Evolutionary conservation across 2,113 vertebrate species (phyloP).

Genomic region (Myotis lucifugus): DNA sequence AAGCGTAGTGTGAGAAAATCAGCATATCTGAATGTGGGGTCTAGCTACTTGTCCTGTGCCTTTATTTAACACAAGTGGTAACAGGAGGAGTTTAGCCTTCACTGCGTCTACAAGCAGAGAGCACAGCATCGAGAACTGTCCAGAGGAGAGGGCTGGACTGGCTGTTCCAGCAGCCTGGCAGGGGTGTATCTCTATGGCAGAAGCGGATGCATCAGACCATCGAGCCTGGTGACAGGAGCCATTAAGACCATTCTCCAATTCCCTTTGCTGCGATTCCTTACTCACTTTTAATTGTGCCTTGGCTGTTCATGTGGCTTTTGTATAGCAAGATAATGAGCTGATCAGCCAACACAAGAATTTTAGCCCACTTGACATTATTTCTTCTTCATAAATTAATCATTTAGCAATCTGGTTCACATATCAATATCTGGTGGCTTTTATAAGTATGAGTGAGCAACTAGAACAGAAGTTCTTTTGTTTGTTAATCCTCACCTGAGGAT

Average conservation of each 20-base stretch:
- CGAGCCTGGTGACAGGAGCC: not conserved
- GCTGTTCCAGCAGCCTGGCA: not conserved
- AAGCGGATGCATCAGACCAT: not conserved
- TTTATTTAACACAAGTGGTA: not conserved
- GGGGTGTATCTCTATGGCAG: not conserved
- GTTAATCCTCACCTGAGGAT: no score
- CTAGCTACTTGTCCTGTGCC: not conserved
- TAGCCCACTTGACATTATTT: conserved; percentile 40
- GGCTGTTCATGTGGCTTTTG: conserved; percentile 17
- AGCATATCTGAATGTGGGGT: not conserved
- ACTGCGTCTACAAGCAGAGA: not conserved
- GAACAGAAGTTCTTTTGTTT: not conserved
- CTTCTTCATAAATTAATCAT: conserved; percentile 73
- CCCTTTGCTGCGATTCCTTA: conserved; percentile 25
- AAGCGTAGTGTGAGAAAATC: not conserved
- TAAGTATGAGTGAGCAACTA: not conserved
- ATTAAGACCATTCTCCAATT: conserved; percentile 62
- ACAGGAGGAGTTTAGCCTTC: not conserved
- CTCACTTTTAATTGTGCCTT: conserved; percentile 62
- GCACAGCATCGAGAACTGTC: not conserved
- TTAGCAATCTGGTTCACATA: conserved; percentile 31
- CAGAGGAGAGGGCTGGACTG: not conserved
- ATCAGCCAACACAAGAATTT: not conserved
- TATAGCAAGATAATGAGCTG: conserved; percentile 43
- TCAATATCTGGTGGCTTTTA: conserved; percentile 9